Conservation (phyloP, 1,140 invertebrate species). For the Penaeus indicus region DNA sequence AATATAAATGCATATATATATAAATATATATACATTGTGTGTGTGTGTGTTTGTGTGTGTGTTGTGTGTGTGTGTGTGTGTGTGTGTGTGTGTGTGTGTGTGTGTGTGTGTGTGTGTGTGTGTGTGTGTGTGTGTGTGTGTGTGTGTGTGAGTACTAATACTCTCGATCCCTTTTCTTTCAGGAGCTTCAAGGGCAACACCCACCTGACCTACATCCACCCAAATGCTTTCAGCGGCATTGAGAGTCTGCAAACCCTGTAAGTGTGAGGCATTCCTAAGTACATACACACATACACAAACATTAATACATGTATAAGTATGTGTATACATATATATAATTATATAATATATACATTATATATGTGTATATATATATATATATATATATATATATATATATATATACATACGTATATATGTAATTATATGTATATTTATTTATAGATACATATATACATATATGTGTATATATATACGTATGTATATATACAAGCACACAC, state of each 20-base stretch:
- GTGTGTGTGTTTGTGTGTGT: too few species aligned
- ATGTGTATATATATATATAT: background rate
- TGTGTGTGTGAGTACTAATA: too few species aligned
- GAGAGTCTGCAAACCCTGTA: slow-evolving; percentile 45
- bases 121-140: background rate
- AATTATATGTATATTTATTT: background rate
- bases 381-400: background rate
- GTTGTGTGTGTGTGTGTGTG: background rate
- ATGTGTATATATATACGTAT: background rate
- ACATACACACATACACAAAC: background rate
- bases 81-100: background rate
- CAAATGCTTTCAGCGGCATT: slow-evolving; percentile 43
- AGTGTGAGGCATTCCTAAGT: slow-evolving; percentile 8
- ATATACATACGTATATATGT: background rate
- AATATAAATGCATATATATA: background rate
- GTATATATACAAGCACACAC: too few species aligned
- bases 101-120: background rate
- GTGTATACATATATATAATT: background rate
- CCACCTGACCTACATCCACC: slow-evolving; percentile 20
- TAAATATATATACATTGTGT: background rate
- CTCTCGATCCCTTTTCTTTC: background rate
- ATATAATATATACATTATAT: background rate
- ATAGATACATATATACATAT: too few species aligned
- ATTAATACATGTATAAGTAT: background rate
- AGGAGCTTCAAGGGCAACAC: slow-evolving; percentile 61